Conservation (phyloP, 1,140 invertebrate genomes). For the Archivesica marissinica region DNA sequence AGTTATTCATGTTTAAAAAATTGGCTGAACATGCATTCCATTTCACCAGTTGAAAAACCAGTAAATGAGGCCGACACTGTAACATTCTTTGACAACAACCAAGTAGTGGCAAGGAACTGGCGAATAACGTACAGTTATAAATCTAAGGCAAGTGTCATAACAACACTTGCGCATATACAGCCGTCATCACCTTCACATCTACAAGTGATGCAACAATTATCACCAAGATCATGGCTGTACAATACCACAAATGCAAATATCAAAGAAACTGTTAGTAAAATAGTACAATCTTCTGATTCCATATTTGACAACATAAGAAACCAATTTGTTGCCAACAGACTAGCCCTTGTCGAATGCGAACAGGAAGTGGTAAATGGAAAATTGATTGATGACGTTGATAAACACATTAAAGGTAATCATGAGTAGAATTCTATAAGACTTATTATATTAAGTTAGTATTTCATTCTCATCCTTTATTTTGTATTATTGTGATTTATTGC, state of each 20-base stretch:
- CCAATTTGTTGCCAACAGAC: no score
- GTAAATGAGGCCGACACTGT: background rate
- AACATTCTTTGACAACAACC: conserved; percentile 7
- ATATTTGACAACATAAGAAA: background rate
- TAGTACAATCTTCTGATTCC: background rate
- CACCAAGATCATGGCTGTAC: background rate
- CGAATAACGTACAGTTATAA: background rate
- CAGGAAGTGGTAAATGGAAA: background rate
- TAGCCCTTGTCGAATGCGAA: background rate
- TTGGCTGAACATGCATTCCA: background rate
- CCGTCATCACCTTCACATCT: background rate
- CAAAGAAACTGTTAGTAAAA: background rate
- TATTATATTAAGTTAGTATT: no score
- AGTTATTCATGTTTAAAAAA: background rate
- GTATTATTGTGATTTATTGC: no score
- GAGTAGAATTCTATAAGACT: no score
- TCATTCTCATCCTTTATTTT: no score
- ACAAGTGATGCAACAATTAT: no score
- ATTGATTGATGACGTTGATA: background rate
- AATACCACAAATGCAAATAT: background rate
- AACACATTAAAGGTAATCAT: no score
- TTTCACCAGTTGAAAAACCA: background rate
- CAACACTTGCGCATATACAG: background rate
- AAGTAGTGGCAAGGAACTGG: background rate
- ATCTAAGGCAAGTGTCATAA: background rate